Base-by-base conservation (phyloP, 1,140 invertebrate genomes). In the Habropoda laboriosa region DNA sequence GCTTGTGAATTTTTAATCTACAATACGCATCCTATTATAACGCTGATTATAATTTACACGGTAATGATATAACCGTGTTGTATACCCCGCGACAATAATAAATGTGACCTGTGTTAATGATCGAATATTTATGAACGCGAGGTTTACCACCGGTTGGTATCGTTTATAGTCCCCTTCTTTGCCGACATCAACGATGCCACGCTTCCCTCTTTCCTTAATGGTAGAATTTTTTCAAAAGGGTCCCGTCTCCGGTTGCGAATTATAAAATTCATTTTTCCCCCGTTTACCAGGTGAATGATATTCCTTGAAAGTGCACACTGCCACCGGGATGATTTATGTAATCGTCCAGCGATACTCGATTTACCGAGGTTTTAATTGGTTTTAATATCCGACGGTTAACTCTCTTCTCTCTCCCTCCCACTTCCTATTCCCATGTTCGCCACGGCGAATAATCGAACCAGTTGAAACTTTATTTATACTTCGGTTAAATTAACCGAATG, bases 311-410 rank as follows among this genome's bases (percentile, higher is more conserved):
- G 32, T n/a, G 12, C 18, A 24, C 51, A 18, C 7, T 1, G n/a
- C n/a, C n/a, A n/a, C n/a, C 32, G 16, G 32, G 12, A n/a, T 53
- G 66, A 70, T 77, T 77, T 77, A 77, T 66, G 74, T 70, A 77
- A 77, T 58, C 30, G 21, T 40, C 38, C 6, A 13, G 40, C 18
- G 53, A 42, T 66, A 30, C 60, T 12, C 47, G 60, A 75, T 32
- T 75, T 49, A 58, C 12, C 40, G 32, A 30, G 30, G 24, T 45
- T 58, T 77, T 70, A 77, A 77, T 77, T 70, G 74, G 16, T 77
- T 47, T 70, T 70, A 58, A 77, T 77, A 58, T 70, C 42, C 2
- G 32, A 47, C 53, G n/a, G 47, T 24, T 61, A 35, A 61, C n/a
- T n/a, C n/a, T n/a, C n/a, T n/a, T n/a, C n/a, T n/a, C n/a, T n/a